Conservation (phyloP, 2,113 vertebrate species). For the Ceyx margarethae region DNA sequence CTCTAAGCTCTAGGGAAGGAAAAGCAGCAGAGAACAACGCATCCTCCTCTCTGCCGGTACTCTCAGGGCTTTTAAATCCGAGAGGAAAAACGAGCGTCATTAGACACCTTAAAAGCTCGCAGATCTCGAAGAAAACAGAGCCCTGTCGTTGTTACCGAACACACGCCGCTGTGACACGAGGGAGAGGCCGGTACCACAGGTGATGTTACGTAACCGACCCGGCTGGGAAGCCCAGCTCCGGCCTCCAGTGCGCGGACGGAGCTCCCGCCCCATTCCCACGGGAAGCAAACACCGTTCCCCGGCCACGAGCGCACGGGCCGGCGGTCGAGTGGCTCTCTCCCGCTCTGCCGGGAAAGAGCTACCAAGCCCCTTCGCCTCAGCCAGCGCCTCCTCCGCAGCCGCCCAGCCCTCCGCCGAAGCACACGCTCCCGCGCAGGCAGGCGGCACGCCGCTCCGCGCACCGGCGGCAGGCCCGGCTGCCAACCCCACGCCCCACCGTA, state of each 20-base stretch:
- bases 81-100: neutral
- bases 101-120: rapidly evolving
- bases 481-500: neutral
- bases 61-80: rapidly evolving
- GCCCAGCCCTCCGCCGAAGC: neutral
- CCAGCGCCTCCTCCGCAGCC: neutral
- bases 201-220: neutral
- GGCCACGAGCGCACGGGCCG: neutral
- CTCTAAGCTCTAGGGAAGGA: rapidly evolving
- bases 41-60: neutral
- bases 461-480: neutral
- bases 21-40: rapidly evolving
- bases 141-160: neutral
- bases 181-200: neutral
- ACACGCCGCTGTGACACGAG: neutral
- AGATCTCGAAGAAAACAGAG: neutral
- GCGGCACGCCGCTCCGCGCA: neutral
- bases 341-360: neutral
- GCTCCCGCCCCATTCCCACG: neutral
- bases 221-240: neutral
- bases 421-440: neutral
- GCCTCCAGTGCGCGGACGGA: neutral
- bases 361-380: neutral
- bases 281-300: neutral
- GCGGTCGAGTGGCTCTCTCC: neutral